Conservation (phyloP, 2,888 invertebrate species). For the Synanthedon formicaeformis region DNA sequence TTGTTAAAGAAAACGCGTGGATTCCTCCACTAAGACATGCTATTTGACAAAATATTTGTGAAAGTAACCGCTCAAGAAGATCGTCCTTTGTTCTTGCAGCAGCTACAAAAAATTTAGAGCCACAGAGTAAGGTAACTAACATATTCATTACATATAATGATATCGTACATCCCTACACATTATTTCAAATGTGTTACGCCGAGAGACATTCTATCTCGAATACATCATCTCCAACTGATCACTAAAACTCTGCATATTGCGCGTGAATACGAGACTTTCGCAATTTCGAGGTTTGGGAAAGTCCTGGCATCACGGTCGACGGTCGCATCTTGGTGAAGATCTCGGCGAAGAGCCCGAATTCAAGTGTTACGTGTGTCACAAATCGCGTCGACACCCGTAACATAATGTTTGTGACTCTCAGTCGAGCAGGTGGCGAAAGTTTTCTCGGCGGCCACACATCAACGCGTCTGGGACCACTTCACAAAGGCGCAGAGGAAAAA, state of each 20-base stretch:
- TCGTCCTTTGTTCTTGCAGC: too few relatives aligned
- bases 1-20: slow-evolving; percentile 9
- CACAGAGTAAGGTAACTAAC: too few relatives aligned
- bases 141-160: too few relatives aligned
- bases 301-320: not conserved
- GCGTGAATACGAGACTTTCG: slow-evolving; percentile 2
- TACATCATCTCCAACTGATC: slow-evolving; percentile 6
- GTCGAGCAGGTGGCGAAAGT: slow-evolving; percentile 99
- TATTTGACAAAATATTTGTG: too few relatives aligned
- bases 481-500: slow-evolving; percentile 99
- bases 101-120: too few relatives aligned
- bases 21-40: too few relatives aligned
- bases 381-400: slow-evolving; percentile 33
- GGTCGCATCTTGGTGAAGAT: too few relatives aligned
- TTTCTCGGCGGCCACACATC: slow-evolving; percentile 94
- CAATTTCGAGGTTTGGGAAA: slow-evolving; percentile 6
- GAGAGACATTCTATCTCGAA: slow-evolving; percentile 4
- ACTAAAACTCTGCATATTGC: too few relatives aligned
- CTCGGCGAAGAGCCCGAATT: too few relatives aligned
- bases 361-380: slow-evolving; percentile 16
- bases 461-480: slow-evolving; percentile 99
- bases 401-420: slow-evolving; percentile 72
- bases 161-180: too few relatives aligned
- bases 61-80: too few relatives aligned
- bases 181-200: too few relatives aligned